phyloP scores from a whole-genome alignment of 2,888 invertebrate species.

The Eutolmus rufibarbis region DNA sequence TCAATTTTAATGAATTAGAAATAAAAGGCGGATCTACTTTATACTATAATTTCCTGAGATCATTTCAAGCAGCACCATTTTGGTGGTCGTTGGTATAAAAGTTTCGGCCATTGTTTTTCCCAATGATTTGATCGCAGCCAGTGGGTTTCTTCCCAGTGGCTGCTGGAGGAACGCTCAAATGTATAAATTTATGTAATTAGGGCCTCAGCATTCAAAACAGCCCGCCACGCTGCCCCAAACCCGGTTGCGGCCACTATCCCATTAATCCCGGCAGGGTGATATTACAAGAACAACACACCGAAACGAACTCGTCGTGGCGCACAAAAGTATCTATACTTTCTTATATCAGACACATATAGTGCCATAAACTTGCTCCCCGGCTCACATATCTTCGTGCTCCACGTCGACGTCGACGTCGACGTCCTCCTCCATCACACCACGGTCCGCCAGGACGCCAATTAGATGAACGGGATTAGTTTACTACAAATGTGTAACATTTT shows the following conservation, averaged over 20 bases:
- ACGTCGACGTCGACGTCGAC: neutral
- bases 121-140: neutral
- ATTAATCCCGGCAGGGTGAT: neutral
- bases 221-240: neutral
- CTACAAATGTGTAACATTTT: constrained; percentile 38
- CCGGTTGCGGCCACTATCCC: neutral
- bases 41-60: neutral
- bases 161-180: neutral
- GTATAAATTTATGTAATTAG: neutral
- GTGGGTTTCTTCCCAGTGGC: neutral
- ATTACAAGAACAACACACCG: neutral
- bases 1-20: neutral
- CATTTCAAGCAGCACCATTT: neutral
- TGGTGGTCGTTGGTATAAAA: neutral
- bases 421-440: neutral
- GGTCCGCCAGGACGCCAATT: constrained; percentile 10
- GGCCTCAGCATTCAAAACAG: neutral
- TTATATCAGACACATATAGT: neutral
- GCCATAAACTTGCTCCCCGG: neutral
- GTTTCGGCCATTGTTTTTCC: neutral
- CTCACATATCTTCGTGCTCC: neutral
- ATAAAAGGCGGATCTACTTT: neutral
- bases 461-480: constrained; percentile 35
- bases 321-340: constrained; percentile 3
- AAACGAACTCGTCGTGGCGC: neutral